These are phyloP conservation scores for Echinometra lucunter DNA, from an alignment of 53 echinoderm and acorn worm species.

Conservation along the genomic window DNA sequence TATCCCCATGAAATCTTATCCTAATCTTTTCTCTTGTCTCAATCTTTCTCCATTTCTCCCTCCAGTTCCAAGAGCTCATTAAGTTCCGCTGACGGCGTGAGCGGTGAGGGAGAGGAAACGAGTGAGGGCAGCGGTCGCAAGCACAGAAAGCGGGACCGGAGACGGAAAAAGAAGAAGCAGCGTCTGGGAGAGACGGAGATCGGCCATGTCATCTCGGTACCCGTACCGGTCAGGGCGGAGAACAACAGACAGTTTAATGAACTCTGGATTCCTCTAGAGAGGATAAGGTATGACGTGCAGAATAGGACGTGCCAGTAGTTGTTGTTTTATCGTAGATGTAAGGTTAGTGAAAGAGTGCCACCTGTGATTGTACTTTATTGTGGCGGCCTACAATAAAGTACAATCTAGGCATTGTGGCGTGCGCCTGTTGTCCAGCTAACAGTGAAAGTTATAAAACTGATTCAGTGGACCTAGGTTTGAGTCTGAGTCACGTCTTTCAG, in stretches of 20 bases:
- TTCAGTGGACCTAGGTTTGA: too few species aligned
- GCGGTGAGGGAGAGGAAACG: not conserved
- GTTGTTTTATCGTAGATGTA: not conserved
- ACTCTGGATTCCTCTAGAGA: slow-evolving; percentile 78
- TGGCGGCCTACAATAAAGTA: too few species aligned
- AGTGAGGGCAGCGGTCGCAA: slow-evolving; percentile 70
- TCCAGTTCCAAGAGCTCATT: not conserved
- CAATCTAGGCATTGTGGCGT: too few species aligned
- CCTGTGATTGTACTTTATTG: too few species aligned
- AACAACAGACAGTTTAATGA: slow-evolving; percentile 78
- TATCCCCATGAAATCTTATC: not conserved
- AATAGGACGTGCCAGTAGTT: not conserved
- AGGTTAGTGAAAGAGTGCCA: too few species aligned
- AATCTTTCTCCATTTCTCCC: not conserved
- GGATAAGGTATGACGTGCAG: slow-evolving; percentile 35
- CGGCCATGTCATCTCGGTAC: slow-evolving; percentile 59
- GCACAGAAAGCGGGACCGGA: slow-evolving; percentile 60
- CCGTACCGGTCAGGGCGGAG: slow-evolving; percentile 61
- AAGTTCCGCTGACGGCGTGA: slow-evolving; percentile 13
- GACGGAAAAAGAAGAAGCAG: slow-evolving; percentile 74
- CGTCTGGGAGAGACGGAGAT: slow-evolving; percentile 33
- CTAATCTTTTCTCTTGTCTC: not conserved
- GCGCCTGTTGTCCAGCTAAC: too few species aligned
- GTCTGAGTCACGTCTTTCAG: too few species aligned
- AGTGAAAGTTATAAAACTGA: too few species aligned